Evolutionary conservation across 2,113 vertebrate genomes (phyloP), one percentile per base, ranked within the genome.

Genomic region (Talpa occidentalis): DNA sequence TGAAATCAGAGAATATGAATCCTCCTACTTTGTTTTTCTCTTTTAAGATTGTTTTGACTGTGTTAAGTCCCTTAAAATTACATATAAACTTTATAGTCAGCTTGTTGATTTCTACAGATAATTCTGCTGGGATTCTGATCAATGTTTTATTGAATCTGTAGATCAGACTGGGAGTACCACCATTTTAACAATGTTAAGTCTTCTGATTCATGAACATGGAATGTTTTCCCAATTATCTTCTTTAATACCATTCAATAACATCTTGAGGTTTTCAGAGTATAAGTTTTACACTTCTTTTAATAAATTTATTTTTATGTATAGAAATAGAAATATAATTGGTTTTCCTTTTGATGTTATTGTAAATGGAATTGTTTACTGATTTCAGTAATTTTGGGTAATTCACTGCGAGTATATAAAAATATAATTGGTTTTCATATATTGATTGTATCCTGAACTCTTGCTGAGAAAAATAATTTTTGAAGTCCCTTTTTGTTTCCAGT

Each of bases 361-460:
- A 92, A 92, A 59, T 92, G 28, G 9, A 92, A 67, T 37, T 84
- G 28, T 88, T 88, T 64, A 14, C 32, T 70, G 26, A 76, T 77
- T 56, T 91, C 10, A 42, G 54, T n/a, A n/a, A n/a, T 76, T 83
- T 83, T 74, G 28, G 10, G 49, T 64, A 73, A 35, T 62, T 73
- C 15, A 64, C 62, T 90, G 67, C 35, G 67, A 67, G 17, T 74
- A 19, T 44, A 37, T 66, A 81, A 26, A 64, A 87, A 88, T 81
- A 81, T 15, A 64, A 10, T 64, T 81, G 77, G 16, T 35, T 93
- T 80, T 78, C 54, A 12, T 62, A 79, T 37, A 17, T 47, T 47
- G 42, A 49, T 60, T 90, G 10, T 59, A 72, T 87, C 42, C 35
- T 80, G 83, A 66, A 92, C 59, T 9, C 42, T 47, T 76, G 17